Percentiles rank a stretch among this genome's conserved stretches.
Conservation (phyloP, 1,140 invertebrate genomes). For the Sweltsa coloradensis region DNA sequence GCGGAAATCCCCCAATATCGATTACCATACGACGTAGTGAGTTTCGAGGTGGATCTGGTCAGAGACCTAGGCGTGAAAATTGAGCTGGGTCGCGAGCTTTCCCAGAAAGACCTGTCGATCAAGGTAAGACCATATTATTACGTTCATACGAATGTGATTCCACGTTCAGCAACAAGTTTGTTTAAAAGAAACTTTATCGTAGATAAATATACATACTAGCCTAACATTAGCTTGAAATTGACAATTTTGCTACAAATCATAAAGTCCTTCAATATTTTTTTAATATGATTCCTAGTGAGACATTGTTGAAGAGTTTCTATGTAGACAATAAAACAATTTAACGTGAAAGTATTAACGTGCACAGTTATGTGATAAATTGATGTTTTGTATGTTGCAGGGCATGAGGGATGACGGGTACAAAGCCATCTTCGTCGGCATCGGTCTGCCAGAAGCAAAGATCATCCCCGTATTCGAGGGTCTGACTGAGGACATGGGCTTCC, state of each 20-base stretch:
- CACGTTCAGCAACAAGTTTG: no score
- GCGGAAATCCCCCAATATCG: constrained; percentile 96
- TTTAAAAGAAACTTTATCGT: no score
- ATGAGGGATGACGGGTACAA: constrained; percentile 56
- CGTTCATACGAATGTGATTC: no score
- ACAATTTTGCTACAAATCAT: no score
- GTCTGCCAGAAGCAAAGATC: constrained; percentile 80
- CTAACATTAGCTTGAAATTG: no score
- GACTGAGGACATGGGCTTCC: constrained; percentile 74
- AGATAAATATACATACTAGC: no score
- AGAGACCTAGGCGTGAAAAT: constrained; percentile 89
- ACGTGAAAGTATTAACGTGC: no score
- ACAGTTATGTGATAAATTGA: neutral
- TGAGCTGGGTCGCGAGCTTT: constrained; percentile 45
- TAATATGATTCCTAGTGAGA: no score
- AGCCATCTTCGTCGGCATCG: constrained; percentile 88
- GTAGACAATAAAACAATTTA: no score
- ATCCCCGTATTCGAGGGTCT: constrained; percentile 71
- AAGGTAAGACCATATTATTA: constrained; percentile 42
- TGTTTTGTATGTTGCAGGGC: constrained; percentile 30
- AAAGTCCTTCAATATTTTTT: no score
- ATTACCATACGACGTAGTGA: constrained; percentile 81
- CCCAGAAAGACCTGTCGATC: constrained; percentile 56
- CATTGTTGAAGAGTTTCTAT: no score
- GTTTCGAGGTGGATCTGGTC: constrained; percentile 87